A percentile compares a stretch with the other conserved stretches of the same genome.
Evolutionary conservation across 2,888 invertebrate genomes (phyloP).

Genomic region (Folsomia candida): DNA sequence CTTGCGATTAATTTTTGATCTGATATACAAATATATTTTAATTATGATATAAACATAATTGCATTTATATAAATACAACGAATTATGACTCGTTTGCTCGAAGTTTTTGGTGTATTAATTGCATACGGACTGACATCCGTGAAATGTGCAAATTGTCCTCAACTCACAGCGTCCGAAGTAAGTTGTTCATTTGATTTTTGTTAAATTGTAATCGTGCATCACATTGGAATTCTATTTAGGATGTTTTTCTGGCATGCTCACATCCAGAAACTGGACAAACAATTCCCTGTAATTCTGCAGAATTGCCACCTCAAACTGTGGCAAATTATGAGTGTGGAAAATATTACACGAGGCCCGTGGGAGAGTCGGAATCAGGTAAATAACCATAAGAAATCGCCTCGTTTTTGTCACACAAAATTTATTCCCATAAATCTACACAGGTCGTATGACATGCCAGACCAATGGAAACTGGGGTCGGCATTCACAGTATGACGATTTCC

Average conservation of each 20-base stretch:
- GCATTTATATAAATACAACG: too few relatives aligned
- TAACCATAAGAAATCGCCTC: too few relatives aligned
- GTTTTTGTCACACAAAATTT: too few relatives aligned
- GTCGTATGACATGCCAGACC: slow-evolving; percentile 32
- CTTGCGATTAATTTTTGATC: too few relatives aligned
- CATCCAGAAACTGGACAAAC: slow-evolving; percentile 30
- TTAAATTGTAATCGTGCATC: background rate
- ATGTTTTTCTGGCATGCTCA: slow-evolving; percentile 33
- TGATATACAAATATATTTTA: too few relatives aligned
- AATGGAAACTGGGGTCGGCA: slow-evolving; percentile 33
- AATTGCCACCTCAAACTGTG: slow-evolving; percentile 22
- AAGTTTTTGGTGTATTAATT: too few relatives aligned
- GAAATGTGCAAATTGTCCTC: background rate
- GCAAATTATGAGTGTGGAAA: slow-evolving; percentile 33
- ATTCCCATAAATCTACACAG: slow-evolving; percentile 12
- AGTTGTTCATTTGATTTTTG: background rate
- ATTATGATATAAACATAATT: too few relatives aligned
- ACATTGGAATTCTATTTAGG: slow-evolving; percentile 15
- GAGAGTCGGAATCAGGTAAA: slow-evolving; percentile 35
- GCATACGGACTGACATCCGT: background rate
- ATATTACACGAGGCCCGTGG: slow-evolving; percentile 30
- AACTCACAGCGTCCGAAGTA: background rate
- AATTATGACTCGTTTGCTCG: too few relatives aligned
- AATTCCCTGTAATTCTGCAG: slow-evolving; percentile 18
- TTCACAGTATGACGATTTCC: slow-evolving; percentile 39